Evolutionary conservation across 1,140 invertebrate species (phyloP).

Genomic region (Dreissena rostriformis): DNA sequence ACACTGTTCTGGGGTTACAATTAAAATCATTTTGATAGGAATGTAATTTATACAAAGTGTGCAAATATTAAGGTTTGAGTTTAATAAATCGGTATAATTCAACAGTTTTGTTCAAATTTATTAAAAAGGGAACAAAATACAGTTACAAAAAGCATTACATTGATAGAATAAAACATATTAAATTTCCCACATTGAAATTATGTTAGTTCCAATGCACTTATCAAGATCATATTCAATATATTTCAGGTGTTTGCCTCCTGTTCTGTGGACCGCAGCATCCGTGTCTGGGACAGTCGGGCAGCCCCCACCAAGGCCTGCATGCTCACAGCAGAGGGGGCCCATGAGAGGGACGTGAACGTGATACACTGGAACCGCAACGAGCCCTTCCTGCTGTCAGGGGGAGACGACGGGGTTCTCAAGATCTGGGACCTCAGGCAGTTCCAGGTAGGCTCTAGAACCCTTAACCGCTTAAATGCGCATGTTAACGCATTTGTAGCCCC

Average conservation of each 20-base stretch:
- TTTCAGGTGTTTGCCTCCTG: conserved; percentile 92
- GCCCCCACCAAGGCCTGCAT: conserved; percentile 94
- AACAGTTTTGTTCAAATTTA: no score
- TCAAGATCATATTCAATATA: neutral
- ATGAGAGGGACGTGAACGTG: conserved; percentile 97
- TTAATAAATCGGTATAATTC: no score
- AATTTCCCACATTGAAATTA: no score
- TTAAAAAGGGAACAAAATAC: no score
- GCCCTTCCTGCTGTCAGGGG: conserved; percentile 93
- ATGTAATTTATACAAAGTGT: no score
- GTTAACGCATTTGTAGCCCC: no score
- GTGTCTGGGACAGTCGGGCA: conserved; percentile 89
- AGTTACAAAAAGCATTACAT: no score
- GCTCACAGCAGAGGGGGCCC: conserved; percentile 93
- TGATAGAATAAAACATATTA: no score
- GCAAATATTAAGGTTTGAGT: no score
- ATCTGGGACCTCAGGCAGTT: conserved; percentile 98
- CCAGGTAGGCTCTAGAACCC: conserved; percentile 81
- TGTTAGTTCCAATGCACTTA: no score
- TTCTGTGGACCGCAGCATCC: conserved; percentile 93
- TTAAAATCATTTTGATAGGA: no score
- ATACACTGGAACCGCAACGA: conserved; percentile 98
- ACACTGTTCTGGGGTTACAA: neutral
- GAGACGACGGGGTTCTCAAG: conserved; percentile 96
- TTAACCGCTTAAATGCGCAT: no score